Conservation (phyloP, 2,888 invertebrate genomes). For the Himalopsyche kuldschensis region DNA sequence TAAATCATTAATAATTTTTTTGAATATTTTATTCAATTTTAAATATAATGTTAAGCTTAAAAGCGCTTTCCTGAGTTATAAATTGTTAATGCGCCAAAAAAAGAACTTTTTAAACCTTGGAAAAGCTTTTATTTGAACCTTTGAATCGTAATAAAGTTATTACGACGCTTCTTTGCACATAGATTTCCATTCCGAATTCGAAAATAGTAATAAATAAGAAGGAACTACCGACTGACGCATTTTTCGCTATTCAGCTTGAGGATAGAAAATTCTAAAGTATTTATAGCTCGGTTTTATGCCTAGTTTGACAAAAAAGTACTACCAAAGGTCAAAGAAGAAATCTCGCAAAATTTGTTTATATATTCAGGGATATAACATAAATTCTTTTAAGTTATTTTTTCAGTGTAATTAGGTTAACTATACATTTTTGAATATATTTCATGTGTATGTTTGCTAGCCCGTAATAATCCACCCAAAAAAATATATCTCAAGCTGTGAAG, state of each 20-base stretch:
- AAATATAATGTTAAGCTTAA: too few relatives aligned
- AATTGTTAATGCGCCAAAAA: neutral
- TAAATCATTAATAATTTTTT: too few relatives aligned
- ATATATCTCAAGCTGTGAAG: too few relatives aligned
- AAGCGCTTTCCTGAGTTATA: neutral
- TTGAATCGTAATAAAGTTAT: neutral
- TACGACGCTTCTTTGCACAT: neutral
- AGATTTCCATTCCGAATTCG: neutral
- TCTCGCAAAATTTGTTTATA: neutral
- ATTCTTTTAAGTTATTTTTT: too few relatives aligned
- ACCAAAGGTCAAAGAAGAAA: neutral
- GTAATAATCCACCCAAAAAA: too few relatives aligned
- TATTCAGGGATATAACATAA: neutral
- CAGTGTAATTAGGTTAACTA: too few relatives aligned
- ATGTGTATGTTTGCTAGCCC: too few relatives aligned
- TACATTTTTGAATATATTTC: too few relatives aligned
- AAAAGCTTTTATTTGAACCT: neutral
- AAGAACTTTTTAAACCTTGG: neutral
- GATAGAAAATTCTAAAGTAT: neutral
- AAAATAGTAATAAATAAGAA: neutral
- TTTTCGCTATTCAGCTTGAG: neutral
- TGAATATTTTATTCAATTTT: too few relatives aligned
- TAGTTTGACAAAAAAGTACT: neutral
- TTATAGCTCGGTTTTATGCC: neutral
- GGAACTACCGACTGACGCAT: neutral